Evolutionary conservation across 2,113 vertebrate species (phyloP), one percentile per base, ranked within the genome.

Genomic region (Peromyscus californicus): DNA sequence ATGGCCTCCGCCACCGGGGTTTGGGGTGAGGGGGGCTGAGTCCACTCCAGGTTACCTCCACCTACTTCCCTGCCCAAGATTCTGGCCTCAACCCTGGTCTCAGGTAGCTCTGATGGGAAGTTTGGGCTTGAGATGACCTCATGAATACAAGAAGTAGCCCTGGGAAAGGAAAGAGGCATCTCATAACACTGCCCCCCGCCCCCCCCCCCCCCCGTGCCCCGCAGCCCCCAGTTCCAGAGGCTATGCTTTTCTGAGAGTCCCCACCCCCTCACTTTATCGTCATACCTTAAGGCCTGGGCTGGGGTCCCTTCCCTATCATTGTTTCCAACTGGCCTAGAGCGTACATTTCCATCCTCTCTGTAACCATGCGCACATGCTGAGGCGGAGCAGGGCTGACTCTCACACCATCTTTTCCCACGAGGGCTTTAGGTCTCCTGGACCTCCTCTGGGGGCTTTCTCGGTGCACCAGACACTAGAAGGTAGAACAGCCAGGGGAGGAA

Each of bases 401-500:
- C 79, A 94, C 19, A 45, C 79, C 48, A 31, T 93, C 48, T 12
- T 70, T 54, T n/a, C 48, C 88, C 48, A 75, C 63, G 17, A 69
- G 83, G 31, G 45, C 22, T 82, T 84, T 90, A 45, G 54, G 88
- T 31, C 69, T 59, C 26, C 45, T 6, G 26, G n/a, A 8, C 31
- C 90, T 84, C 65, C 95, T 72, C 57, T 74, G 7, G 90, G 83
- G 78, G 69, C 57, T 54, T 19, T 79, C 74, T 96, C 67, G 82
- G 95, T 93, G 48, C 91, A 59, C 72, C n/a, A 51, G 59, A 96
- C 89, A 59, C 85, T 54, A 33, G 12, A 61, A 92, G 42, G 54
- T 39, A 86, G 86, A 89, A 78, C 51, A 22, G 54, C 63, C 78
- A 22, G 89, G 74, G n/a, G 93, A 96, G 86, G 90, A 94, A 90